Percentiles rank a stretch among this genome's conserved stretches.
phyloP scores from a whole-genome alignment of 2,113 vertebrate species.

The Corapipo altera region DNA sequence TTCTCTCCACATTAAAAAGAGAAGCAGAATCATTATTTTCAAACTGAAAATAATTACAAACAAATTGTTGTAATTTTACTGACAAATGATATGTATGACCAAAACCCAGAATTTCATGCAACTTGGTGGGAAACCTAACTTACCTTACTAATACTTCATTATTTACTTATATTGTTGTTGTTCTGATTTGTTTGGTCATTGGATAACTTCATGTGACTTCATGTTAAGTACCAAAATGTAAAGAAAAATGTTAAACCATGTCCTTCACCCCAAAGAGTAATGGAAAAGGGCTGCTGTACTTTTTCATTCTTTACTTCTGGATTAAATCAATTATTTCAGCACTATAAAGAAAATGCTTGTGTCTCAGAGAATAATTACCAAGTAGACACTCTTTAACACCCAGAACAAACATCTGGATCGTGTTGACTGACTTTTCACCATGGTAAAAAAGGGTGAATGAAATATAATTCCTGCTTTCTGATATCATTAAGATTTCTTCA shows the following conservation, averaged over 20 bases:
- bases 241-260: background rate
- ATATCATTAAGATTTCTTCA: constrained; percentile 67
- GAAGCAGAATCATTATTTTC: background rate
- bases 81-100: background rate
- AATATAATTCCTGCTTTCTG: constrained; percentile 74
- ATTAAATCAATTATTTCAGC: constrained; percentile 80
- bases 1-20: background rate
- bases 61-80: background rate
- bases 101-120: background rate
- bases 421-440: constrained; percentile 64
- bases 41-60: background rate
- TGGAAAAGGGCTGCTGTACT: constrained; percentile 41
- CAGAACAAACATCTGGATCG: constrained; percentile 76
- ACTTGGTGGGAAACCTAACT: background rate
- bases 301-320: constrained; percentile 43
- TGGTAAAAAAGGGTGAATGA: constrained; percentile 70
- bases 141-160: background rate
- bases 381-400: constrained; percentile 69
- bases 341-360: constrained; percentile 61
- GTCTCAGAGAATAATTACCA: constrained; percentile 67
- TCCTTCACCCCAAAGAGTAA: constrained; percentile 38
- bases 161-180: background rate
- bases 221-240: constrained; percentile 26
- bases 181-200: background rate
- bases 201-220: constrained; percentile 2